These are phyloP conservation scores for Uria aalge DNA, from an alignment of 2,113 vertebrate species.

Conservation along the genomic window DNA sequence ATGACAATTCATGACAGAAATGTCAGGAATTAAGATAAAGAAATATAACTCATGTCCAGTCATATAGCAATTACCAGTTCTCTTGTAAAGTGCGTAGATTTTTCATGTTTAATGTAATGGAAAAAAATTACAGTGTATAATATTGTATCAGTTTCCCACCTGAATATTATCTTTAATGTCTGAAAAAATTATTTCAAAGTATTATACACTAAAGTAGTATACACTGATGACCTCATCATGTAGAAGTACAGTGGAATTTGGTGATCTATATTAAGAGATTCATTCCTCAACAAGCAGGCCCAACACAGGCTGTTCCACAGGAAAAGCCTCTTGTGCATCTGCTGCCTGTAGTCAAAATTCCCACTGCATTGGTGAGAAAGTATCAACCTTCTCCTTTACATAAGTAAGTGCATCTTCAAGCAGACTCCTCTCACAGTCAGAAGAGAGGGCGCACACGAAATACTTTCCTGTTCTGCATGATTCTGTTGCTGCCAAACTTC, in stretches of 20 bases:
- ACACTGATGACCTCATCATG: neutral
- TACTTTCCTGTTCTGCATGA: neutral
- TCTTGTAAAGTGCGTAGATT: conserved; percentile 36
- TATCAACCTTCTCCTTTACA: neutral
- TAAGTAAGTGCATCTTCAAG: neutral
- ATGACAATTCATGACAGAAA: conserved; percentile 67
- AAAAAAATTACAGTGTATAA: neutral
- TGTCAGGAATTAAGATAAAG: conserved; percentile 68
- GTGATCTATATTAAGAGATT: neutral
- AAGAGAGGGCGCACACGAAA: neutral
- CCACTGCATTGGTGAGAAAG: neutral
- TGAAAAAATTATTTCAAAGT: neutral
- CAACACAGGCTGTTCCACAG: neutral
- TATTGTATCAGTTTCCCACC: neutral
- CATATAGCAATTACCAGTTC: conserved; percentile 63
- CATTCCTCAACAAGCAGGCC: neutral
- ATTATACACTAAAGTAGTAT: neutral
- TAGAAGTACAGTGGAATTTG: neutral
- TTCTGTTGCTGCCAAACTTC: neutral
- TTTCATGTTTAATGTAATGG: conserved; percentile 38
- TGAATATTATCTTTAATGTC: neutral
- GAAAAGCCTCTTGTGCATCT: neutral
- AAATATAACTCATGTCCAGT: conserved; percentile 56
- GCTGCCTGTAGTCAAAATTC: neutral
- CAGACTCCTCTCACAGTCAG: neutral